Base-by-base conservation (phyloP, 2,888 invertebrate species). In the Eurytoma adleriae region DNA sequence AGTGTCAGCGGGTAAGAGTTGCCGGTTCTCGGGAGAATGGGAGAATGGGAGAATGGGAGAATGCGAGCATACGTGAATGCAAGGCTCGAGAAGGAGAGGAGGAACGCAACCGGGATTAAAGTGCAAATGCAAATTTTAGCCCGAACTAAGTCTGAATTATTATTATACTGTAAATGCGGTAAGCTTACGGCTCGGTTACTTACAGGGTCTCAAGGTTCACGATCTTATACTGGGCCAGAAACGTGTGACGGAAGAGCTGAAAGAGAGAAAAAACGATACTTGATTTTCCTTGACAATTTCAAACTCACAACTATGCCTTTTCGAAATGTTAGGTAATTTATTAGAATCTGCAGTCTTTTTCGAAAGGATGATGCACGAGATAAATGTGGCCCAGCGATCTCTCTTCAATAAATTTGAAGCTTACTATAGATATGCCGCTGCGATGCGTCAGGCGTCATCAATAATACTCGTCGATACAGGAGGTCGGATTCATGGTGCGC, bases 161-260 rank as follows among this genome's bases (percentile, higher is more conserved):
- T 86, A 86, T 87, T 87, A 86, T 85, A 52, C 62, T 78, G 79
- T 83, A 81, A 91, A 89, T 80, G 87, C 88, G 82, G 91, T 83
- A 84, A 84, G 81, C 82, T 83, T 81, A 82, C 74, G 82, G 83
- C 84, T 86, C 85, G 84, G 77, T 90, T 90, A 87, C 92, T 89
- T 89, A 91, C 84, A 92, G 92, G 0, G 93, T 93, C 70, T 91
- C 89, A 16, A 95, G 88, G 86, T 96, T 93, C 72, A 95, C 92
- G 56, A 95, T 93, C 72, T 94, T 93, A 90, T 96, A 97, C 79
- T 93, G 93, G 3, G 96, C 96, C 72, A 93, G 89, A 88, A 94
- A 96, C 84, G 96, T 96, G 89, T 97, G 94, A 79, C 97, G 93
- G 91, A 95, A 97, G 56, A 95, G 92, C 96, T 96, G 92, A 72